These are phyloP conservation scores for Enteromius anoplus DNA, from an alignment of 2,797 vertebrate genomes.

Conservation along the genomic window DNA sequence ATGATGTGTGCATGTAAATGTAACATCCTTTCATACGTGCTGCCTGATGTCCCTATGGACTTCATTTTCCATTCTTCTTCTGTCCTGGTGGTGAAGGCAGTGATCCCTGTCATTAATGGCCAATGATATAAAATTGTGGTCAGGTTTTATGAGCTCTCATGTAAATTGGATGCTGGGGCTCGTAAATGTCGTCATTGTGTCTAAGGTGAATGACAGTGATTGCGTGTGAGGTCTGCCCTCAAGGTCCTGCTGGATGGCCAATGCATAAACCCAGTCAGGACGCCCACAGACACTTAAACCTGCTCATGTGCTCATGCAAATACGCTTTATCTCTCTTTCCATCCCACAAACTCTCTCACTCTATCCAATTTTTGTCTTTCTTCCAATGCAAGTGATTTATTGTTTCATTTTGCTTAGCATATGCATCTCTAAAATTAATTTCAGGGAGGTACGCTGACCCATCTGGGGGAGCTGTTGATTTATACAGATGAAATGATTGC, in stretches of 20 bases:
- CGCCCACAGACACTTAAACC: conserved; percentile 17
- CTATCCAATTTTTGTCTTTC: neutral
- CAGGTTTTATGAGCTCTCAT: conserved; percentile 50
- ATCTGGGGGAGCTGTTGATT: conserved; percentile 45
- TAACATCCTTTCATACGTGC: neutral
- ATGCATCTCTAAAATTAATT: conserved; percentile 50
- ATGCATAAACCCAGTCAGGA: conserved; percentile 36
- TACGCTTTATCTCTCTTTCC: conserved; percentile 10
- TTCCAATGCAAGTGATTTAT: conserved; percentile 43
- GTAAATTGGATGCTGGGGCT: conserved; percentile 52
- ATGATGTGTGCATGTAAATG: conserved; percentile 31
- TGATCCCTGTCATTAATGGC: conserved; percentile 56
- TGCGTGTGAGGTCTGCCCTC: conserved; percentile 42
- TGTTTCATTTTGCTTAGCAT: conserved; percentile 52
- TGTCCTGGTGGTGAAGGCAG: conserved; percentile 38
- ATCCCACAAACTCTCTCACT: neutral
- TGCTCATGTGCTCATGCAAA: conserved; percentile 26
- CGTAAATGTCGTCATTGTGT: conserved; percentile 52
- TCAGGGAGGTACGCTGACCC: conserved; percentile 34
- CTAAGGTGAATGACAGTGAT: conserved; percentile 48
- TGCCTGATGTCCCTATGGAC: conserved; percentile 3
- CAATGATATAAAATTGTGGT: conserved; percentile 54
- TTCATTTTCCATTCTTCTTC: conserved; percentile 34
- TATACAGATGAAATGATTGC: conserved; percentile 46
- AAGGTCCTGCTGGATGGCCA: conserved; percentile 37